A percentile compares a stretch with the other conserved stretches of the same genome.
phyloP scores from a whole-genome alignment of 2,113 vertebrate species.

The Terrapene triunguis region DNA sequence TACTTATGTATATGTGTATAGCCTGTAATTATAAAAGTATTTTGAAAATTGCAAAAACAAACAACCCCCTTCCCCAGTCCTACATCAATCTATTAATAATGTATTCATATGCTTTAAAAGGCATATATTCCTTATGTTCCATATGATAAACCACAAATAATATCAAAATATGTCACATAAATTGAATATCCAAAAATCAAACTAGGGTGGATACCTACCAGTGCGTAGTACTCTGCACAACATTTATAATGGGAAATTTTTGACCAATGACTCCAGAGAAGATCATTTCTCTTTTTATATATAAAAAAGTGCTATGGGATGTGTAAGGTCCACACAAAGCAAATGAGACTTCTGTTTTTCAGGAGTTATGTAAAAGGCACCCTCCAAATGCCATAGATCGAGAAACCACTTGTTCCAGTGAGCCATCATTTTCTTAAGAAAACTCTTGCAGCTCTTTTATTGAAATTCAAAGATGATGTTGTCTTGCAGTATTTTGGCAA shows the following conservation, averaged over 20 bases:
- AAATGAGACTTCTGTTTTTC: neutral
- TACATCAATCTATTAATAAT: neutral
- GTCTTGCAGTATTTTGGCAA: slow-evolving; percentile 28
- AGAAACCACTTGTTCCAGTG: slow-evolving; percentile 39
- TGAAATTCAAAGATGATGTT: neutral
- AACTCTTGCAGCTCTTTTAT: slow-evolving; percentile 6
- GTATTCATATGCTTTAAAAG: neutral
- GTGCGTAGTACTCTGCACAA: neutral
- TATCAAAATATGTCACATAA: neutral
- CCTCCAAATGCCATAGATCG: neutral
- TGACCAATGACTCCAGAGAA: neutral
- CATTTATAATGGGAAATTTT: neutral
- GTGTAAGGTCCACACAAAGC: neutral
- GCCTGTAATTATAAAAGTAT: neutral
- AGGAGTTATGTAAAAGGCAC: neutral
- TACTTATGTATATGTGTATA: neutral
- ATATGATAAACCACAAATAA: neutral
- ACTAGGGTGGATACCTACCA: neutral
- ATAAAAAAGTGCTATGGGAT: neutral
- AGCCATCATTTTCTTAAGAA: slow-evolving; percentile 25
- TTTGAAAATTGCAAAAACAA: neutral
- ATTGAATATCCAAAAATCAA: neutral
- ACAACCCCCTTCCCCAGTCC: neutral
- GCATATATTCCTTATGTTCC: neutral
- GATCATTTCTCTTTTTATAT: neutral